Evolutionary conservation across 2,797 vertebrate species (phyloP).

Genomic region (Phrynocephalus guinanensis): DNA sequence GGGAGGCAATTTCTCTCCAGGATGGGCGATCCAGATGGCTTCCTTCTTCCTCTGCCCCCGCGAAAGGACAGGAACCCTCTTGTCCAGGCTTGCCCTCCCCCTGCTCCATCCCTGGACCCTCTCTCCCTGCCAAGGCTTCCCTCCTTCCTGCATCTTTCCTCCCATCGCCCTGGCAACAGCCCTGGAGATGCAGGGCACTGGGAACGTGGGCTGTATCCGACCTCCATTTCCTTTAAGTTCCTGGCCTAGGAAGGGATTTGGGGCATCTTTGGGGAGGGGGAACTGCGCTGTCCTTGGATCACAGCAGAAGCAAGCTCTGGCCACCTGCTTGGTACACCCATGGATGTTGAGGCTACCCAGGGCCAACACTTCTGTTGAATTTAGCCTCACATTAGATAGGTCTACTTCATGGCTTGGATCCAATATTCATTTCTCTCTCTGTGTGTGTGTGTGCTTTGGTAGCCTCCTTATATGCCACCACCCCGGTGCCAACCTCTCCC

Average conservation of each 20-base stretch:
- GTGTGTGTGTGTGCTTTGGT: no score
- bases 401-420: neutral
- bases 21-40: neutral
- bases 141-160: neutral
- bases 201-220: neutral
- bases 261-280: neutral
- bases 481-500: neutral
- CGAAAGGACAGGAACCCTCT: neutral
- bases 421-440: neutral
- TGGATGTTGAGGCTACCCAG: neutral
- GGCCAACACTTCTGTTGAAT: neutral
- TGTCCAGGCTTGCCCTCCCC: neutral
- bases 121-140: neutral
- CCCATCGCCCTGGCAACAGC: conserved; percentile 35
- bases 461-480: neutral
- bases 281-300: neutral
- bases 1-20: neutral
- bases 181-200: neutral
- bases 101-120: neutral
- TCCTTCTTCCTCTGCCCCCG: neutral
- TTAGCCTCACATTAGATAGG: neutral
- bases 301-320: neutral
- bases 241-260: neutral
- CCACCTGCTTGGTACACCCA: no score
- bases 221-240: neutral